Conservation (phyloP, 1,140 invertebrate species). For the Eufriesea mexicana region DNA sequence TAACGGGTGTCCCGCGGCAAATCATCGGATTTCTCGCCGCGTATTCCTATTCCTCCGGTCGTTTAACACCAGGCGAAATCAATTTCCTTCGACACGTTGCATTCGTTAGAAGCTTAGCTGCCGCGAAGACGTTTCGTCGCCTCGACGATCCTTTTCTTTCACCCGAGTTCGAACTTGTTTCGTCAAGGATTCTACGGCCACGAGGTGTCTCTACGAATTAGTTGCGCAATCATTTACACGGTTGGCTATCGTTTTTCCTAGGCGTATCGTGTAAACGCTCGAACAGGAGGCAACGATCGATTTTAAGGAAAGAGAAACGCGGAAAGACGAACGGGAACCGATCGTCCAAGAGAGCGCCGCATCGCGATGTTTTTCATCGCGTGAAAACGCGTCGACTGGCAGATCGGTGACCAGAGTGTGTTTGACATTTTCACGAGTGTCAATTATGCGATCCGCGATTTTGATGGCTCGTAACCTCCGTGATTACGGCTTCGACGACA, state of each 20-base stretch:
- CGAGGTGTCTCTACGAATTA: not conserved
- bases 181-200: too few species aligned
- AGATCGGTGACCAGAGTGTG: not conserved
- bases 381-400: not conserved
- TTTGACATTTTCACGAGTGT: slow-evolving; percentile 21
- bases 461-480: not conserved
- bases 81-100: not conserved
- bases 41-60: not conserved
- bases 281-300: slow-evolving; percentile 39
- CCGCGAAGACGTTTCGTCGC: not conserved
- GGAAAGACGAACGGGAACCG: slow-evolving; percentile 42
- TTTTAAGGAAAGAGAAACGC: slow-evolving; percentile 62
- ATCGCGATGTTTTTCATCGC: slow-evolving; percentile 5
- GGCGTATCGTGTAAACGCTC: slow-evolving; percentile 22
- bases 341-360: slow-evolving; percentile 37
- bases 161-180: too few species aligned
- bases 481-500: not conserved
- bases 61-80: not conserved
- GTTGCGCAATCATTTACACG: slow-evolving; percentile 42
- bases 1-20: slow-evolving; percentile 32
- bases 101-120: not conserved
- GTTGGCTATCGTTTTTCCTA: slow-evolving; percentile 21
- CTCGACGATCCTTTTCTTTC: not conserved
- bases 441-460: slow-evolving; percentile 7
- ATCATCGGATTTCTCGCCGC: slow-evolving; percentile 12